A percentile compares a stretch with the other conserved stretches of the same genome.
phyloP scores from a whole-genome alignment of 2,113 vertebrate genomes.

The Lampris megalopsis region DNA sequence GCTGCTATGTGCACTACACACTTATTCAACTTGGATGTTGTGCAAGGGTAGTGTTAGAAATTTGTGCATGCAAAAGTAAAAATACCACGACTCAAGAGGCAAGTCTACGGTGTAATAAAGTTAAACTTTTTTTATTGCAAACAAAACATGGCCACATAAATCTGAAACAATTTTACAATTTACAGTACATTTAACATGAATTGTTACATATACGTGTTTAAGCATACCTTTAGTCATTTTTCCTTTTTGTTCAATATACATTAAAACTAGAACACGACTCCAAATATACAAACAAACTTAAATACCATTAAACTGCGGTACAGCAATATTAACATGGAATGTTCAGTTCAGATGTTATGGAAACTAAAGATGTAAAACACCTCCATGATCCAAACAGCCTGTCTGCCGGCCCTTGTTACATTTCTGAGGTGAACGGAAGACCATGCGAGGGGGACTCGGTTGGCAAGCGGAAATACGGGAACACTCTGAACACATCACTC shows the following conservation, averaged over 20 bases:
- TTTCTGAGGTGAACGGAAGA: conserved; percentile 74
- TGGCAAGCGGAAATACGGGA: conserved; percentile 63
- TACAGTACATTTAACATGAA: conserved; percentile 95
- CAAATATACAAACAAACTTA: conserved; percentile 93
- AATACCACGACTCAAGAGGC: not conserved
- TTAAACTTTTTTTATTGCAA: conserved; percentile 93
- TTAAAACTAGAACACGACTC: conserved; percentile 92
- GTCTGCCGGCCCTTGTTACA: conserved; percentile 79
- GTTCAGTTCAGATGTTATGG: conserved; percentile 77
- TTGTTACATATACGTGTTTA: conserved; percentile 85
- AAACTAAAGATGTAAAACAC: too few species aligned
- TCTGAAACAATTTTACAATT: conserved; percentile 93
- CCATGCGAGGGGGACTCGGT: conserved; percentile 79
- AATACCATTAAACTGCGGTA: conserved; percentile 91
- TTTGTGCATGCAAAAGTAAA: not conserved
- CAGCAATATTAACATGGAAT: conserved; percentile 91
- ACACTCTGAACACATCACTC: conserved; percentile 38
- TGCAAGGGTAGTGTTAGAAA: not conserved
- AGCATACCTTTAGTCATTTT: conserved; percentile 82
- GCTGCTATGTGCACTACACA: not conserved
- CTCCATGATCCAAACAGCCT: conserved; percentile 79
- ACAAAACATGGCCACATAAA: conserved; percentile 92
- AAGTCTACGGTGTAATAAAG: conserved; percentile 75
- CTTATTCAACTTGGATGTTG: not conserved
- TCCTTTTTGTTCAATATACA: conserved; percentile 96